Evolutionary conservation across 2,113 vertebrate species (phyloP).

Genomic region (Xyrauchen texanus): DNA sequence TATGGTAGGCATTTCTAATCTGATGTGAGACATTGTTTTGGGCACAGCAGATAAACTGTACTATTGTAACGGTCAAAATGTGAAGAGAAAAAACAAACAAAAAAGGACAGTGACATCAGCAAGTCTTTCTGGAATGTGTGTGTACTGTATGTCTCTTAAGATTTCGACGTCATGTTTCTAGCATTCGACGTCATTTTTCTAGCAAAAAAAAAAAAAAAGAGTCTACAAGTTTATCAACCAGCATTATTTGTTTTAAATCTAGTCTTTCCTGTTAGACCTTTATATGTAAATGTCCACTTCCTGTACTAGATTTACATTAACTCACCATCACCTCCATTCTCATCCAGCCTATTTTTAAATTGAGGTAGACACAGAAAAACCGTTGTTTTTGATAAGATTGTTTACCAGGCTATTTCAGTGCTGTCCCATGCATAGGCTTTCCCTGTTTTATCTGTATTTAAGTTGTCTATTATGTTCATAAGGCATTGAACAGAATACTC

Average conservation of each 20-base stretch:
- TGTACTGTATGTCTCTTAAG: background rate
- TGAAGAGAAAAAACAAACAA: too few species aligned
- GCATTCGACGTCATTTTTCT: too few species aligned
- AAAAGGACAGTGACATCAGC: background rate
- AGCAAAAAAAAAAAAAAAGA: too few species aligned
- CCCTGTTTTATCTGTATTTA: constrained; percentile 62
- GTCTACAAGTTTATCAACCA: background rate
- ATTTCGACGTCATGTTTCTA: background rate
- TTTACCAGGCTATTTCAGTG: constrained; percentile 67
- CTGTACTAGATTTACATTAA: background rate
- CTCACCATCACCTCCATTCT: background rate
- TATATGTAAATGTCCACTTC: background rate
- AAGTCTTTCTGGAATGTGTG: background rate
- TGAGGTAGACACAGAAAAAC: background rate
- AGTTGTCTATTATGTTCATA: constrained; percentile 64
- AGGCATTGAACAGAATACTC: constrained; percentile 66
- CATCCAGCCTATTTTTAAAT: background rate
- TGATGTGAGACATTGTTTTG: background rate
- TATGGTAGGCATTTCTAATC: background rate
- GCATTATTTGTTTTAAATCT: background rate
- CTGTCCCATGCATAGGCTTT: constrained; percentile 69
- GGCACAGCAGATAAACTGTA: background rate
- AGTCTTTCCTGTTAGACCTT: background rate
- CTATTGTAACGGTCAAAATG: background rate
- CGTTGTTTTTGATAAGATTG: background rate